Percentiles rank a stretch among this genome's conserved stretches.
Conservation (phyloP, 2,113 vertebrate species). For the Rhineura floridana region DNA sequence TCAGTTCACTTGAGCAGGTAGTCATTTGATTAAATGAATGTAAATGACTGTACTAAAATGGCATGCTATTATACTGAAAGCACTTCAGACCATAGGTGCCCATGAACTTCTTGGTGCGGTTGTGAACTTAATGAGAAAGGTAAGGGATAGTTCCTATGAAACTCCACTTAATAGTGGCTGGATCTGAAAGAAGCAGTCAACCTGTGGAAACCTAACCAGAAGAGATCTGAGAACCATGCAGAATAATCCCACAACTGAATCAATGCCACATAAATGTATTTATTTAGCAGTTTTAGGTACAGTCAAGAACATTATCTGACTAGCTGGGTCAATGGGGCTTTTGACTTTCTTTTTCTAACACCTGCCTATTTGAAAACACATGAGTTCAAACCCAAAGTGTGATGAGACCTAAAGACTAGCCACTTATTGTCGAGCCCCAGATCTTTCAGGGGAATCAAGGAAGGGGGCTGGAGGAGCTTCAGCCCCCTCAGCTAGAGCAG, state of each 20-base stretch:
- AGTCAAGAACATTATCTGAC: not conserved
- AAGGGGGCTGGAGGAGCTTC: no score
- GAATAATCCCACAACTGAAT: not conserved
- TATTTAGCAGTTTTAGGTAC: not conserved
- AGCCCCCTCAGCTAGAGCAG: no score
- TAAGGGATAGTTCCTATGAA: not conserved
- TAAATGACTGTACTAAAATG: not conserved
- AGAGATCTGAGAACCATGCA: not conserved
- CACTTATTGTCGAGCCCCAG: no score
- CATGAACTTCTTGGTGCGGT: not conserved
- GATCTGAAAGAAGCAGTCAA: not conserved
- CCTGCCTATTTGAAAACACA: not conserved
- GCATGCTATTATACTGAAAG: not conserved
- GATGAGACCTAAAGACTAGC: not conserved
- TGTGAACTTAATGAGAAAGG: not conserved
- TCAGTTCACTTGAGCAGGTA: not conserved
- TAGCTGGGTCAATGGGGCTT: not conserved
- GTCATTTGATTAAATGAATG: not conserved
- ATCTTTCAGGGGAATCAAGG: no score
- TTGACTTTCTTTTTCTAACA: not conserved
- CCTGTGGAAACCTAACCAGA: not conserved
- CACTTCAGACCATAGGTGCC: not conserved
- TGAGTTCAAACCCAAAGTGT: not conserved
- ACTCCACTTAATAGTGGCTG: not conserved
- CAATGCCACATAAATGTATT: not conserved